Percentiles rank a stretch among this genome's conserved stretches.
These are phyloP conservation scores for Villa cingulata DNA, from an alignment of 2,888 invertebrate species.

Conservation along the genomic window DNA sequence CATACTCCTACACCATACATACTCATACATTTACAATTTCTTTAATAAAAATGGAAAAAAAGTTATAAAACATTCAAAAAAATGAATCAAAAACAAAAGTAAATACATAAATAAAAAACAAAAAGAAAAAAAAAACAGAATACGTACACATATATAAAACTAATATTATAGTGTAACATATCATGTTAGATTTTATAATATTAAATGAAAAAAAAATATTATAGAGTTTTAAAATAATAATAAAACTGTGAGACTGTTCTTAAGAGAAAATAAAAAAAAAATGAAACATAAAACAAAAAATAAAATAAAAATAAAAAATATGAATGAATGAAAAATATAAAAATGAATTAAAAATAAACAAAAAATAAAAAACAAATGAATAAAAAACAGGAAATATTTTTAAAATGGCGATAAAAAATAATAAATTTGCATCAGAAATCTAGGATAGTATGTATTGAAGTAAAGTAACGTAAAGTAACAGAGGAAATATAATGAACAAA, in stretches of 20 bases:
- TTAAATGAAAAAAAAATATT: too few species aligned
- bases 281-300: background rate
- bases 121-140: background rate
- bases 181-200: background rate
- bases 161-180: background rate
- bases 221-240: background rate
- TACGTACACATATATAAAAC: background rate
- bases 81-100: too few species aligned
- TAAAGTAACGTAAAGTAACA: too few species aligned
- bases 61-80: too few species aligned
- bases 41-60: too few species aligned
- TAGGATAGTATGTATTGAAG: too few species aligned
- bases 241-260: conserved; percentile 15
- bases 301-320: background rate
- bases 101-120: too few species aligned
- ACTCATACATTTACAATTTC: too few species aligned
- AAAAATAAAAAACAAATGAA: background rate
- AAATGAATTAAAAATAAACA: background rate
- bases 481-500: too few species aligned
- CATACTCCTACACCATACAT: too few species aligned
- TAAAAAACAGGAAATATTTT: background rate
- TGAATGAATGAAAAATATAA: conserved; percentile 3
- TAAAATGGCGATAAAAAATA: too few species aligned
- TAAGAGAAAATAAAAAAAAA: conserved; percentile 5
- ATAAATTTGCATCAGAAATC: too few species aligned